A percentile compares a stretch with the other conserved stretches of the same genome.
Conservation (phyloP, 1,140 invertebrate genomes). For the Eufriesea mexicana region DNA sequence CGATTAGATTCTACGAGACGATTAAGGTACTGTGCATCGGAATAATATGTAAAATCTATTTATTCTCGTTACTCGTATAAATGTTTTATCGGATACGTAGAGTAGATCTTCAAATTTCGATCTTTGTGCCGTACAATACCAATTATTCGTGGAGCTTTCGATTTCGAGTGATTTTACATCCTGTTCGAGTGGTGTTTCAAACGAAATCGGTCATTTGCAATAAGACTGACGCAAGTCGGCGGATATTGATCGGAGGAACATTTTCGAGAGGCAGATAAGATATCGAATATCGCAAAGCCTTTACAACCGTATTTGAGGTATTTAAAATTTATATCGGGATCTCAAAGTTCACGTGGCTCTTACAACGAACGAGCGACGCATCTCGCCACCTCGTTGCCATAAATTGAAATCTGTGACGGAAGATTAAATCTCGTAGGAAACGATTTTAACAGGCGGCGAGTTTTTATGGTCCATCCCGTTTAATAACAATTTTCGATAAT, state of each 20-base stretch:
- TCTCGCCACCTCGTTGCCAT: neutral
- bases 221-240: neutral
- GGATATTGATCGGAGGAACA: neutral
- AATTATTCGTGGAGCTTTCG: neutral
- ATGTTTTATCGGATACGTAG: neutral
- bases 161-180: neutral
- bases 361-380: neutral
- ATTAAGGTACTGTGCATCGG: neutral
- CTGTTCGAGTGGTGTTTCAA: neutral
- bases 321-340: too few relatives aligned
- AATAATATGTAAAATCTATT: neutral
- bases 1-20: neutral
- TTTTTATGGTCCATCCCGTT: conserved; percentile 5
- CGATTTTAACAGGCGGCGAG: neutral
- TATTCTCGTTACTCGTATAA: conserved; percentile 9
- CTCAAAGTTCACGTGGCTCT: neutral
- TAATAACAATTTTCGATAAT: conserved; percentile 26
- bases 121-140: neutral
- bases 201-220: too few relatives aligned
- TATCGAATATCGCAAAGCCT: neutral
- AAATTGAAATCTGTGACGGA: neutral
- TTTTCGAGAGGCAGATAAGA: neutral
- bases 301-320: too few relatives aligned
- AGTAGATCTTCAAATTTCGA: neutral
- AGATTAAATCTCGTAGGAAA: neutral